Percentiles rank a stretch among this genome's conserved stretches.
Evolutionary conservation across 2,113 vertebrate genomes (phyloP).

Genomic region (Eonycteris spelaea): DNA sequence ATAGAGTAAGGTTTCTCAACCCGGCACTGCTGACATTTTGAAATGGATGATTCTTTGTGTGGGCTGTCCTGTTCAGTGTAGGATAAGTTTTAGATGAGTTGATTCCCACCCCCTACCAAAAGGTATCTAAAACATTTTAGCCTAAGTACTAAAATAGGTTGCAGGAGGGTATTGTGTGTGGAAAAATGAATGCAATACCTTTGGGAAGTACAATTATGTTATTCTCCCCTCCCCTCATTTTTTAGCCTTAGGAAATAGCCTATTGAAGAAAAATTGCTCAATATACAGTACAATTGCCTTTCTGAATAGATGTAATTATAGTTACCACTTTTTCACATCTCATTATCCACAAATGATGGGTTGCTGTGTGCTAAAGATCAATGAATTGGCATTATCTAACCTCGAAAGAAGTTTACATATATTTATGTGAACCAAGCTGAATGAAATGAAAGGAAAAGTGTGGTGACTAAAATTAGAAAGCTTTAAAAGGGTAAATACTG

Average conservation of each 20-base stretch:
- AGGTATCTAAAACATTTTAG: not conserved
- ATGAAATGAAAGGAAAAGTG: not conserved
- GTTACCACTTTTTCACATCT: not conserved
- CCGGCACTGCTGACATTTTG: not conserved
- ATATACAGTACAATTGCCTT: not conserved
- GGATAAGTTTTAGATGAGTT: not conserved
- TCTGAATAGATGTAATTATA: not conserved
- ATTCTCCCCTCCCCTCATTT: not conserved
- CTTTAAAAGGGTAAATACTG: not conserved
- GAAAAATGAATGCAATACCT: not conserved
- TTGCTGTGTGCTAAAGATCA: not conserved
- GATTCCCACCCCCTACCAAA: not conserved
- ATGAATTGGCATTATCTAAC: conserved; percentile 17
- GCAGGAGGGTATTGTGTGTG: not conserved
- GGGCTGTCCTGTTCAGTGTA: not conserved
- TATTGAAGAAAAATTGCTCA: conserved; percentile 14
- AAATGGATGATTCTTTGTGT: not conserved
- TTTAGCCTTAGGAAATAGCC: not conserved
- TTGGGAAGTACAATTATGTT: not conserved
- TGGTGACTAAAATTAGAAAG: not conserved
- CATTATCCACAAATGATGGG: not conserved
- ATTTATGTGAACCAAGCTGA: not conserved
- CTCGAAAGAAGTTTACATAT: not conserved
- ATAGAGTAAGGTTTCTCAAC: not conserved
- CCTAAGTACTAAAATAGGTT: not conserved